Base-by-base conservation (phyloP, 1,140 invertebrate species). In the Magallana ariakensis region DNA sequence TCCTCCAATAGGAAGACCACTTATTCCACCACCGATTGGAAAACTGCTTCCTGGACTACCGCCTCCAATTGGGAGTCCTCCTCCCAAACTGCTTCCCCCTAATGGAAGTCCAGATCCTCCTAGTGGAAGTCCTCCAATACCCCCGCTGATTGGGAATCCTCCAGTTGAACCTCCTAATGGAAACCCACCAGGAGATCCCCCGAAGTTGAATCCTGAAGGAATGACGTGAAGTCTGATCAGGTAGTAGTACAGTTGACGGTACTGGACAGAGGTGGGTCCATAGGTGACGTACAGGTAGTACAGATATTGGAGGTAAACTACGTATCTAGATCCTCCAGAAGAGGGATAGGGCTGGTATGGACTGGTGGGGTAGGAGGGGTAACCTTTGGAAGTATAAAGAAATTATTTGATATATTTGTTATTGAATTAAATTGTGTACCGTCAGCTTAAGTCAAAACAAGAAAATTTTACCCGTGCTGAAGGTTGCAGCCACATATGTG, bases 401-500 rank as follows among this genome's bases (percentile, higher is more conserved):
- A 46, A 46, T 46, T 46, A 5, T 46, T 3, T 46, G 5, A 46
- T 46, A 4, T 46, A 4, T 4, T 46, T 2, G 33, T 46, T 46
- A 5, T 46, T 46, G 33, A 46, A 46, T 46, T 46, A 46, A 46
- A 46, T 46, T 46, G 33, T 46, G 33, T 46, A 4, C 5, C 5
- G 33, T 46, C 33, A 46, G 33, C 33, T 2, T 4, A 4, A 0
- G 33, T 5, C 33, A 46, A 0, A 46, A 46, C 5, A 46, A 46
- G 33, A 46, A 26, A 75, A 75, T 33, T 1, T 75, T 75, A 75
- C 66, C 66, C 9, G 22, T 33, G 66, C 13, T 75, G 33, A 13
- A 33, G 19, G 66, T 75, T 13, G 66, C 66, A 22, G 66, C 66
- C 66, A 75, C 66, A 9, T 75, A 75, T 10, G 66, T 75, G 66